Evolutionary conservation across 1,140 invertebrate genomes (phyloP), one percentile per base, ranked within the genome.

Genomic region (Caerostris extrusa): DNA sequence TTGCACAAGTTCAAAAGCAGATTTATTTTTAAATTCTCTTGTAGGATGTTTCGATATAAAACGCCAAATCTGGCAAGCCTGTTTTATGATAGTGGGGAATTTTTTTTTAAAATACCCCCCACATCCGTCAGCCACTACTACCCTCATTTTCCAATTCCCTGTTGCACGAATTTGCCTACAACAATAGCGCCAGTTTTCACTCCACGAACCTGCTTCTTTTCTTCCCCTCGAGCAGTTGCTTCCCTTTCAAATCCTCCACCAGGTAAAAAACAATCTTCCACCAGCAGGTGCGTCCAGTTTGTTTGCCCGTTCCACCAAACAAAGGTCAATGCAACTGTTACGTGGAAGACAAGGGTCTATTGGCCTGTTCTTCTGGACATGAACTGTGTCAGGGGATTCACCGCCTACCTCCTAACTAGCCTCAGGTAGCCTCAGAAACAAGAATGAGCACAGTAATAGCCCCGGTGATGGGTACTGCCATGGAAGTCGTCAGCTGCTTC

Each of bases 241-340:
- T 77, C 88, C 88, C 88, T 90, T 90, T 58, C 67, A 90, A 55
- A 14, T 10, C 60, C 86, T 57, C 57, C 34, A 88, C 53, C 53
- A 34, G 69, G 55, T 71, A 71, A 69, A 69, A 90, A 90, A 71
- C 50, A 71, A 71, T 90, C 53, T 90, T 90, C 19, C 58, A 58
- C 12, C 64, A 90, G 90, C 71, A 82, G 90, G 71, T 82, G 69
- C 89, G 55, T 91, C 55, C 90, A 91, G 90, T 91, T 91, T 91
- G 77, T 82, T 91, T 81, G 60, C 50, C 88, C 19, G 67, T 90
- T 19, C n/a, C 10, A 14, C 61, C 61, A 69, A 90, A 71, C 61
- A 60, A 91, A 91, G 77, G 90, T 91, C 69, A 82, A 91, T 91
- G 90, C 90, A 82, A 82, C 69, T 91, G 90, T 91, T 91, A 61